Evolutionary conservation across 2,113 vertebrate genomes (phyloP), one percentile per base, ranked within the genome.

Genomic region (Pongo abelii): DNA sequence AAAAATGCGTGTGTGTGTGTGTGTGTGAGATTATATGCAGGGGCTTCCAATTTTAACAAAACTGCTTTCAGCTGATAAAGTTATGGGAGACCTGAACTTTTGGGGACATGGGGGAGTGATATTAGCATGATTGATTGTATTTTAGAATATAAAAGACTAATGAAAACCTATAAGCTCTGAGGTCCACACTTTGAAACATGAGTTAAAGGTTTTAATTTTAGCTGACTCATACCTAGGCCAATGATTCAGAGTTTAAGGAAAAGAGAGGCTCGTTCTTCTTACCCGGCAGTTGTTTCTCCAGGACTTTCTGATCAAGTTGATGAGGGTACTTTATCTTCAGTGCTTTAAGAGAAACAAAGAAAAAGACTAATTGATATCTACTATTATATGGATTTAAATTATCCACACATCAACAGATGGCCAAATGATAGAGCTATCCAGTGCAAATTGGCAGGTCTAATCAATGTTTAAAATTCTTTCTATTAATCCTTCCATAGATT

Each of bases 251-350:
- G n/a, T 11, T 0, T 5, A 18, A 46, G 22, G n/a, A 8, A 61
- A 57, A 86, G 32, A n/a, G 0, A 57, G 46, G 18, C 17, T 35
- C 20, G 8, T n/a, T 22, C 46, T 38, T 52, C 98, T 98, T 98
- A 99, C 99, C 99, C 98, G 99, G 99, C 61, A 99, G 98, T 75
- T 99, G 99, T 96, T 99, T 99, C 93, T 99, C 98, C 8, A 99
- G 94, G 7, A 99, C 98, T 84, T 98, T 98, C 74, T 98, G 98
- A 25, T 99, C 99, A 0, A 98, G 89, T 10, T 98, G 98, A 18
- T 99, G 98, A 7, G 99, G 99, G 97, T 99, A 99, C 77, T 98
- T 98, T 92, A 99, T 99, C 1, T 98, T 99, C 40, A 99, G 88
- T 91, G 98, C 99, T 99, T 97, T 98, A 98, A 89, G 25, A 64